Evolutionary conservation across 2,888 invertebrate species (phyloP), one percentile per base, ranked within the genome.

Genomic region (Lamproptera curius): DNA sequence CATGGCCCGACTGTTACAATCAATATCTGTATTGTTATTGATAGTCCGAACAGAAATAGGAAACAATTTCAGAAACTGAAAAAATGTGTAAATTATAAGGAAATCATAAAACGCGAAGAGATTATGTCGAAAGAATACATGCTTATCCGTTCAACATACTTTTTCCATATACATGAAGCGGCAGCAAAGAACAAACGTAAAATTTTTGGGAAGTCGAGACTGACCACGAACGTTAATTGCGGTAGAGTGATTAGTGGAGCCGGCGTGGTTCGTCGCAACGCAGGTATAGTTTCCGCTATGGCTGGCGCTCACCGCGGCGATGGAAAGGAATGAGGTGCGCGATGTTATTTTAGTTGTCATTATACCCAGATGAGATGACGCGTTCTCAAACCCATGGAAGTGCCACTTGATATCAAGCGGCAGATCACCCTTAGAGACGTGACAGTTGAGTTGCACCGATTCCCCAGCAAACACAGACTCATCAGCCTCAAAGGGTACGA

Each of bases 201-300:
- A 10, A 31, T 11, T 57, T 52, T 16, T 11, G 9, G 33, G 13
- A 33, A 61, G 69, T 72, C 68, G 53, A 73, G 77, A 86, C 86
- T 85, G 78, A 88, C 88, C 88, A 76, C 87, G 88, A 73, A 88
- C 88, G 67, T 88, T 88, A 71, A 83, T 79, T 70, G 79, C 76
- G 89, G 93, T 90, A 63, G 92, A 90, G 75, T 92, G 90, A 67
- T 91, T 92, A 65, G 90, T 88, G 52, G 82, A 87, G 62, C 94
- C 95, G 54, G 93, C 94, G 61, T 76, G 84, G 84, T 95, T 95
- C 55, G 88, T 85, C 26, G 94, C 95, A 56, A 91, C 89, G 74
- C 95, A 95, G 54, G 93, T 93, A 68, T 94, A 95, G 68, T 90
- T 89, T 56, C 94, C 94, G 54, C 92, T 91, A 72, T 95, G 94